Evolutionary conservation across 2,888 invertebrate species (phyloP).

Genomic region (Osmoderma eremita): DNA sequence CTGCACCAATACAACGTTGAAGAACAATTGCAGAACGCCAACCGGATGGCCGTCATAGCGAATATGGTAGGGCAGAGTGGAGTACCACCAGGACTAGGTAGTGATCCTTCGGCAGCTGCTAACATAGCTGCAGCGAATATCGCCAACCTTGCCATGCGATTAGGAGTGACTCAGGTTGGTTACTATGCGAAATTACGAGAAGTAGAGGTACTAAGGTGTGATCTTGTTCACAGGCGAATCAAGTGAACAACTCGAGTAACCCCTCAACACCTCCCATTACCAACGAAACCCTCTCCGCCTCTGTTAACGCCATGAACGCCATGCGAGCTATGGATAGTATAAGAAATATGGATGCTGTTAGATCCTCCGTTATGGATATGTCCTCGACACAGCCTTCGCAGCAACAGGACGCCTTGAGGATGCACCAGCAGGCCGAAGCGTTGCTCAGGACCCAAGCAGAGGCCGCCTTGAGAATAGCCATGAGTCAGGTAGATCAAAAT

Average conservation of each 20-base stretch:
- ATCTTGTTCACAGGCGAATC: slow-evolving; percentile 59
- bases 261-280: slow-evolving; percentile 64
- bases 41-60: slow-evolving; percentile 77
- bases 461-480: slow-evolving; percentile 83
- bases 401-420: slow-evolving; percentile 63
- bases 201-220: too few species aligned
- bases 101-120: slow-evolving; percentile 66
- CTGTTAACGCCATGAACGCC: slow-evolving; percentile 69
- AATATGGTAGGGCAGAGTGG: slow-evolving; percentile 72
- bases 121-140: slow-evolving; percentile 80
- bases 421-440: slow-evolving; percentile 77
- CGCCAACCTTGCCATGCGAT: slow-evolving; percentile 78
- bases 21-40: slow-evolving; percentile 67
- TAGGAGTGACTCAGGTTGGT: slow-evolving; percentile 64
- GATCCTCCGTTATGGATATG: slow-evolving; percentile 66
- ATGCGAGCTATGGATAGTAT: slow-evolving; percentile 71
- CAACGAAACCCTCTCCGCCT: slow-evolving; percentile 64
- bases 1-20: slow-evolving; percentile 74
- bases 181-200: slow-evolving; percentile 7
- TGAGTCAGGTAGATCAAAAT: slow-evolving; percentile 69
- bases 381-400: slow-evolving; percentile 58
- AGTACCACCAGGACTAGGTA: slow-evolving; percentile 68
- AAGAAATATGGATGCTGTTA: slow-evolving; percentile 66
- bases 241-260: slow-evolving; percentile 62
- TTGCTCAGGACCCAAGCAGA: slow-evolving; percentile 86